Conservation (phyloP, 2,797 vertebrate genomes). For the Periparus ater region DNA sequence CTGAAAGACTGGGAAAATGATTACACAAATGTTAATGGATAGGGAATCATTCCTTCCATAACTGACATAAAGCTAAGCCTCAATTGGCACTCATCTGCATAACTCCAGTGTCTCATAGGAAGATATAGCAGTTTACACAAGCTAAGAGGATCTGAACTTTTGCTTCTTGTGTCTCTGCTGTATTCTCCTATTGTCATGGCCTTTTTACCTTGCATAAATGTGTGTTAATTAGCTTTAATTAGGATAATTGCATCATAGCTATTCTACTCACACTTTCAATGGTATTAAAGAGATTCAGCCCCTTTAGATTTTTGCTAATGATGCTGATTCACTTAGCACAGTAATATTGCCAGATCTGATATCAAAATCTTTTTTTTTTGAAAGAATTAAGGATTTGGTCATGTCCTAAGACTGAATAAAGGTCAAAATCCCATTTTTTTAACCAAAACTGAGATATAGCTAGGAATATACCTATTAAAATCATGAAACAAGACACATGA, state of each 20-base stretch:
- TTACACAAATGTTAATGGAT: background rate
- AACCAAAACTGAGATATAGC: background rate
- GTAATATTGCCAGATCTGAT: background rate
- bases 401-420: background rate
- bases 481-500: background rate
- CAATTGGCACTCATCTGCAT: background rate
- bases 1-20: background rate
- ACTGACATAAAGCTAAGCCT: background rate
- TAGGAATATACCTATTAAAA: background rate
- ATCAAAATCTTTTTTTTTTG: rapidly evolving
- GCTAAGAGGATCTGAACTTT: slow-evolving; percentile 24
- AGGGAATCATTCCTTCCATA: background rate
- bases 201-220: slow-evolving; percentile 56
- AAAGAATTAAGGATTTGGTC: background rate
- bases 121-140: background rate
- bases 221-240: slow-evolving; percentile 44
- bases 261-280: slow-evolving; percentile 13
- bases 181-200: slow-evolving; percentile 12
- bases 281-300: background rate
- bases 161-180: slow-evolving; percentile 22
- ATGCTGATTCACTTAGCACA: background rate
- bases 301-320: background rate
- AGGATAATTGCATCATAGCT: background rate
- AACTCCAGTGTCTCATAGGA: background rate
- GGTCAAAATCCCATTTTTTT: background rate